A percentile compares a stretch with the other conserved stretches of the same genome.
phyloP scores from a whole-genome alignment of 2,113 vertebrate species.

The Pomatorhinus ruficollis region DNA sequence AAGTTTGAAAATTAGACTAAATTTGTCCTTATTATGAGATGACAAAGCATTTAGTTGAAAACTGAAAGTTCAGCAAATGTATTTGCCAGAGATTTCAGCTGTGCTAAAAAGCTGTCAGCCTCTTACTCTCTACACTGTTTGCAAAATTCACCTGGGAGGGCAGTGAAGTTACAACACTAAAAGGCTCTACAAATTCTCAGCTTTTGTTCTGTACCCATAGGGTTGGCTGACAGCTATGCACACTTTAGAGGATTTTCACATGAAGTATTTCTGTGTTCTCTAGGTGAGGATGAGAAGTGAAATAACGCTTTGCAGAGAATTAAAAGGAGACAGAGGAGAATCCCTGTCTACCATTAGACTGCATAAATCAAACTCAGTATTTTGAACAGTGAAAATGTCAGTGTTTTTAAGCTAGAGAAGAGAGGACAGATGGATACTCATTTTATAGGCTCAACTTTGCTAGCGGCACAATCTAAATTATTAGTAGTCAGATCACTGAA shows the following conservation, averaged over 20 bases:
- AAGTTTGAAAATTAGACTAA: constrained; percentile 8
- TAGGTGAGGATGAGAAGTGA: background rate
- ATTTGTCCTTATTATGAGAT: constrained; percentile 31
- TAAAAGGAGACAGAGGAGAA: background rate
- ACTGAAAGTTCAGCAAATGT: constrained; percentile 24
- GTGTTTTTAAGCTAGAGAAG: background rate
- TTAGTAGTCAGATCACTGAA: background rate
- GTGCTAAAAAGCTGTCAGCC: background rate
- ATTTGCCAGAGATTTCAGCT: constrained; percentile 7
- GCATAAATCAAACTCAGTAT: background rate
- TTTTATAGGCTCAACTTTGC: background rate
- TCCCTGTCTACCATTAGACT: background rate
- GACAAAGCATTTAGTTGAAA: constrained; percentile 44
- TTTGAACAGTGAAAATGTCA: background rate
- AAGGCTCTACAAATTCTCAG: background rate
- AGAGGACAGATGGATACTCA: background rate
- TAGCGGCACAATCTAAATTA: background rate
- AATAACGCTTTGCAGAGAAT: background rate
- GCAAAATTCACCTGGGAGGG: constrained; percentile 16
- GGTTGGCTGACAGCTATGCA: background rate
- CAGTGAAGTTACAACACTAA: background rate
- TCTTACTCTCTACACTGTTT: background rate
- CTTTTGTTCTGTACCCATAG: background rate
- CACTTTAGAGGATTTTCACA: background rate
- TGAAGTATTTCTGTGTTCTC: background rate